phyloP scores from a whole-genome alignment of 53 echinoderm and acorn worm species.

The Hippasteria phrygiana region DNA sequence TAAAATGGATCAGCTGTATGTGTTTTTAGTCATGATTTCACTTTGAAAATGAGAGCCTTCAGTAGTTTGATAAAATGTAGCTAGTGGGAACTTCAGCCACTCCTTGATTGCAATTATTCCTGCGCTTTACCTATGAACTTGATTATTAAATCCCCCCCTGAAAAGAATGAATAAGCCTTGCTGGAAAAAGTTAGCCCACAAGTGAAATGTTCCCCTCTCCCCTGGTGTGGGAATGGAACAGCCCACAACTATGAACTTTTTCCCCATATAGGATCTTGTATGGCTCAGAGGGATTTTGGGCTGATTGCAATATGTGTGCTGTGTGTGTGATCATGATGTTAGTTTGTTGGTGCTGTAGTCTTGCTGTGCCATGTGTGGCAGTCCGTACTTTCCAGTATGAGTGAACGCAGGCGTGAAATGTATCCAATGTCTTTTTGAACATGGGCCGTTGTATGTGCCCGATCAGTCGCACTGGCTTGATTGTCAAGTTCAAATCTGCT shows the following conservation, averaged over 20 bases:
- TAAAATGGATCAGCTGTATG: neutral
- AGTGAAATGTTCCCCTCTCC: neutral
- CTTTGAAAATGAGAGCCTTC: neutral
- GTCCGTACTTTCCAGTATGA: constrained; percentile 36
- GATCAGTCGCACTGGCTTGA: neutral
- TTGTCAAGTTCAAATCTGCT: constrained; percentile 13
- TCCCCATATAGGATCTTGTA: neutral
- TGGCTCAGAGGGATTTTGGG: constrained; percentile 30
- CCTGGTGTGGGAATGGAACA: constrained; percentile 37
- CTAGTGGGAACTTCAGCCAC: neutral
- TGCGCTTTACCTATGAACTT: constrained; percentile 18
- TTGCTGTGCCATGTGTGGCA: constrained; percentile 33
- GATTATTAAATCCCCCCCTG: neutral
- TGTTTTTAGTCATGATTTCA: neutral
- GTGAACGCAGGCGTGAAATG: constrained; percentile 52
- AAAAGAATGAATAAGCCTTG: constrained; percentile 14
- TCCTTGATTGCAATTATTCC: neutral
- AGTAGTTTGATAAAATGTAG: neutral
- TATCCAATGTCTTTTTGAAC: constrained; percentile 44
- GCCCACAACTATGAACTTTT: constrained; percentile 63
- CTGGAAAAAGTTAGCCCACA: neutral
- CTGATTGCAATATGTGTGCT: constrained; percentile 27
- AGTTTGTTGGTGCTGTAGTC: constrained; percentile 14
- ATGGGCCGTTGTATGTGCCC: constrained; percentile 26
- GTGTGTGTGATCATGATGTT: constrained; percentile 2